Conservation (phyloP, 2,888 invertebrate genomes). For the Keiferia lycopersicella region DNA sequence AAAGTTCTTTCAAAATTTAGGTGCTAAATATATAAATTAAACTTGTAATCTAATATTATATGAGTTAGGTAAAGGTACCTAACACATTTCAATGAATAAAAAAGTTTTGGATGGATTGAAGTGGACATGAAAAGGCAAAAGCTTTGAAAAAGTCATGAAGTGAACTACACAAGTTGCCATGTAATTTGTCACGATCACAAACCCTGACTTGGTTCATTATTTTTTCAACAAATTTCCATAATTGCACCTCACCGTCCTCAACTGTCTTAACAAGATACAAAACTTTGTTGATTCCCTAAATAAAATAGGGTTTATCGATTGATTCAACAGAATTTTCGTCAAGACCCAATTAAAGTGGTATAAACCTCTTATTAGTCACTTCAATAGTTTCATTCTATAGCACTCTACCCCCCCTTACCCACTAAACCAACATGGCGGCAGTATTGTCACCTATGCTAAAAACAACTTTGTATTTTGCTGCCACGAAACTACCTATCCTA, state of each 20-base stretch:
- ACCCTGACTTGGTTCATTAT: slow-evolving; percentile 3
- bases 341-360: slow-evolving; percentile 73
- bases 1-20: no score
- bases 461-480: slow-evolving; percentile 34
- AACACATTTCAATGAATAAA: no score
- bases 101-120: no score
- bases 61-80: no score
- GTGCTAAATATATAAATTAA: no score
- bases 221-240: slow-evolving; percentile 2
- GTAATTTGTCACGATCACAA: slow-evolving; percentile 24
- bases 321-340: slow-evolving; percentile 60
- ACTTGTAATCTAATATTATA: no score
- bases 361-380: slow-evolving; percentile 73
- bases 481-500: background rate
- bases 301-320: slow-evolving; percentile 66
- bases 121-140: no score
- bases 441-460: slow-evolving; percentile 72
- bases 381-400: slow-evolving; percentile 45
- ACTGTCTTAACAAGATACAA: slow-evolving; percentile 11
- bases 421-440: slow-evolving; percentile 78
- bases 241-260: slow-evolving; percentile 5
- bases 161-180: background rate
- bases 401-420: slow-evolving; percentile 51
- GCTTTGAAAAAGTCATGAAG: no score
- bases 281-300: slow-evolving; percentile 31